Evolutionary conservation across 2,797 vertebrate genomes (phyloP).

Genomic region (Chelmon rostratus): DNA sequence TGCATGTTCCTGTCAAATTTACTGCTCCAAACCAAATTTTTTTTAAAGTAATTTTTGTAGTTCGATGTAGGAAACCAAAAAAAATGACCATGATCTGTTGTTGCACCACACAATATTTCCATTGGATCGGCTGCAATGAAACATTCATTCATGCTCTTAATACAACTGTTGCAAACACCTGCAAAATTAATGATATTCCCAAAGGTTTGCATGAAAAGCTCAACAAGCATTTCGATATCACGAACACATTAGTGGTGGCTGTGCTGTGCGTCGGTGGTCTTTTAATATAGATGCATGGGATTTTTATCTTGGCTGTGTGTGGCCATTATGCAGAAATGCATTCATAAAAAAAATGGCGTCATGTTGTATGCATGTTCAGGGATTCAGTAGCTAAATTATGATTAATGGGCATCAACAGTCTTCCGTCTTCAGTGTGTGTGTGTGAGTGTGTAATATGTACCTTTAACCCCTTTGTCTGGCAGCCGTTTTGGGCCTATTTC

Average conservation of each 20-base stretch:
- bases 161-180: background rate
- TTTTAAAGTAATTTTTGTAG: background rate
- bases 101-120: too few species aligned
- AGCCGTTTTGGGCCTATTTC: too few species aligned
- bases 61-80: background rate
- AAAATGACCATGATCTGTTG: too few species aligned
- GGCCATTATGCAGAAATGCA: slow-evolving; percentile 43
- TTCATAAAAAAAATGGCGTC: slow-evolving; percentile 27
- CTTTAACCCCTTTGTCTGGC: background rate
- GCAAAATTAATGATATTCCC: background rate
- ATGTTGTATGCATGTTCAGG: slow-evolving; percentile 61
- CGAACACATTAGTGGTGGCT: slow-evolving; percentile 1
- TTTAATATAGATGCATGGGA: slow-evolving; percentile 12
- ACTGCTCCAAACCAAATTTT: background rate
- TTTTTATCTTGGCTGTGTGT: background rate
- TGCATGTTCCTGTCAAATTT: background rate
- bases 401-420: slow-evolving; percentile 33
- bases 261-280: background rate
- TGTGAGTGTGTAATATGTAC: background rate
- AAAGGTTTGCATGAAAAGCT: background rate
- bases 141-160: background rate
- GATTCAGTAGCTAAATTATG: slow-evolving; percentile 28
- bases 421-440: slow-evolving; percentile 2
- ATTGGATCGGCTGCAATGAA: too few species aligned
- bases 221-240: background rate